Evolutionary conservation across 2,797 vertebrate species (phyloP).

Genomic region (Melanotaenia parkinsoni): DNA sequence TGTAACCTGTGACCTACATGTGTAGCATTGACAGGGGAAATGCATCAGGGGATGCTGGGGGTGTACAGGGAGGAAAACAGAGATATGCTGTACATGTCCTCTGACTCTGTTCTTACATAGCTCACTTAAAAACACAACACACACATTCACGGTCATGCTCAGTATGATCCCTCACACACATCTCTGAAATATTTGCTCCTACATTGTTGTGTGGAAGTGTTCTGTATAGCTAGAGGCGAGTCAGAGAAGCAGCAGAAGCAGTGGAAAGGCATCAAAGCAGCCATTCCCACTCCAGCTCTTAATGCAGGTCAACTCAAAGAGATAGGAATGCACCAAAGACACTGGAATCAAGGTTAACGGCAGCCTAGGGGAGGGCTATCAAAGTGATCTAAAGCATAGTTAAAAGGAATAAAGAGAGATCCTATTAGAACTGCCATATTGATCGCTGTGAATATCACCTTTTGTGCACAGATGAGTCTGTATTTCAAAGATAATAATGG

Average conservation of each 20-base stretch:
- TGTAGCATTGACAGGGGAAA: slow-evolving; percentile 66
- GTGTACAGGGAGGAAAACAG: slow-evolving; percentile 7
- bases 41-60: slow-evolving; percentile 43
- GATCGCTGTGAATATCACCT: slow-evolving; percentile 48
- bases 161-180: slow-evolving; percentile 26
- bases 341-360: slow-evolving; percentile 67
- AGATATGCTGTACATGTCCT: slow-evolving; percentile 32
- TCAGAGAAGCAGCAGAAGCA: slow-evolving; percentile 50
- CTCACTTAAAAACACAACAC: slow-evolving; percentile 34
- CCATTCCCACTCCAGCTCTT: slow-evolving; percentile 59
- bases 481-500: slow-evolving; percentile 55
- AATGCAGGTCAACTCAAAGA: slow-evolving; percentile 66
- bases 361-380: slow-evolving; percentile 44
- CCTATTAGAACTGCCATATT: slow-evolving; percentile 53
- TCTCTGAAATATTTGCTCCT: slow-evolving; percentile 46
- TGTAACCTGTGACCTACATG: slow-evolving; percentile 78
- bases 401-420: slow-evolving; percentile 57
- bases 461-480: slow-evolving; percentile 41
- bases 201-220: slow-evolving; percentile 48
- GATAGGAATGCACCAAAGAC: slow-evolving; percentile 54
- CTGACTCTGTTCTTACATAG: slow-evolving; percentile 45
- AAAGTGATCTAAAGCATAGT: slow-evolving; percentile 65
- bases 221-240: slow-evolving; percentile 70
- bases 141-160: slow-evolving; percentile 8
- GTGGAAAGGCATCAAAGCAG: slow-evolving; percentile 68